Evolutionary conservation across 30 jellyfish, hydroid and myxozoan species (phyloP), one percentile per base, ranked within the genome.

Genomic region (Cassiopea xamachana): DNA sequence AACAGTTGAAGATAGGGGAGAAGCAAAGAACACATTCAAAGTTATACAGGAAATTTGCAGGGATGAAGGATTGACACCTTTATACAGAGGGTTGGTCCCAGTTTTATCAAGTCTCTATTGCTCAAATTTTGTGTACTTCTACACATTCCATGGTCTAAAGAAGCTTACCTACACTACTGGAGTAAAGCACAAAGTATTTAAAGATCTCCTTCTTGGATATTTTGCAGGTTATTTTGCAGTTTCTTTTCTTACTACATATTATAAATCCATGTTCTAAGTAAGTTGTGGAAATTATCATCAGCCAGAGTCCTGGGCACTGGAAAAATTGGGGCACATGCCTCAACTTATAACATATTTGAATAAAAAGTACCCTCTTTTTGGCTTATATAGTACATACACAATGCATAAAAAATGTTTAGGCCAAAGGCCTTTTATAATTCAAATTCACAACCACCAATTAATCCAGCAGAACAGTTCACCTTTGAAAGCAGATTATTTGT

Each of bases 111-210:
- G 99, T 79, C 88, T 95, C 55, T 95, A 95, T 81, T 95, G 99
- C 87, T 95, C 99, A 60, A 95, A 95, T 82, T 95, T 95, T 87
- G 98, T 95, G 12, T 95, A 95, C 75, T 95, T 95, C 79, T 95
- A 95, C 75, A 86, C 98, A 13, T 95, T 85, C 85, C 96, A 95
- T 91, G 99, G 99, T 1, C 44, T 95, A 86, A 95, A 95, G 90
- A 84, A 95, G 61, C 19, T 88, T 19, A 86, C 77, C 7, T 49
- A 60, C 8, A 74, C 93, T 60, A 85, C 80, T 46, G 92, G 92
- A 4, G 45, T 82, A 4, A 88, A 88, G 48, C 93, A 88, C 16
- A 68, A 77, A 16, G 81, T 94, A 19, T 73, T 89, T 44, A 71
- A 69, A 58, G 98, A 95, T 84, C 90, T 95, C 59, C n/a, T 89